phyloP scores from a whole-genome alignment of 1,140 invertebrate species.

The Asobara japonica region DNA sequence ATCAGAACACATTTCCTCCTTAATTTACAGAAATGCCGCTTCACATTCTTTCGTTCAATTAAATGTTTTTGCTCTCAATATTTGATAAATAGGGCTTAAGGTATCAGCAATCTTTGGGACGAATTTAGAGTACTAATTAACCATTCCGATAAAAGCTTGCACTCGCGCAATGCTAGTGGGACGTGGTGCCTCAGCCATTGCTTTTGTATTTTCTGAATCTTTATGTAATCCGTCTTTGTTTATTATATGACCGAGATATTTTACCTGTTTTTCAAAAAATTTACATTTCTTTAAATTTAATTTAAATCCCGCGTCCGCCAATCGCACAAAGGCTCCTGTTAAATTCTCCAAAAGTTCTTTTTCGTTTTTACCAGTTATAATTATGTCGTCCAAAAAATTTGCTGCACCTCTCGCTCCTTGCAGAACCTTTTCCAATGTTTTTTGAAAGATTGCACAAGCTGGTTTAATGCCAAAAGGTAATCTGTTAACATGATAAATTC shows the following conservation, averaged over 20 bases:
- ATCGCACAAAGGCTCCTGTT: constrained; percentile 41
- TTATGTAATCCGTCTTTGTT: constrained; percentile 49
- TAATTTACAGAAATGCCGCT: constrained; percentile 47
- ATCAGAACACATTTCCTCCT: constrained; percentile 42
- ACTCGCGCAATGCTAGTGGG: constrained; percentile 55
- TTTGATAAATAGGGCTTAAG: constrained; percentile 49
- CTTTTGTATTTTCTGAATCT: constrained; percentile 55
- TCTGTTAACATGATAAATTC: constrained; percentile 37
- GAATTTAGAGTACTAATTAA: constrained; percentile 64
- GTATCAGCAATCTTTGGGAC: constrained; percentile 44
- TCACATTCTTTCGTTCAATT: constrained; percentile 50
- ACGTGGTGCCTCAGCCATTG: constrained; percentile 47
- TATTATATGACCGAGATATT: constrained; percentile 57
- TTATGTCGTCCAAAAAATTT: constrained; percentile 49
- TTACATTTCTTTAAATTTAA: constrained; percentile 53
- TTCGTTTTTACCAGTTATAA: constrained; percentile 40
- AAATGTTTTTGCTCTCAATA: constrained; percentile 53
- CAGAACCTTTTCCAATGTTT: constrained; percentile 52
- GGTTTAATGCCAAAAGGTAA: constrained; percentile 34
- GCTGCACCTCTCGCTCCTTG: constrained; percentile 43
- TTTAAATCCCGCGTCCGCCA: constrained; percentile 42
- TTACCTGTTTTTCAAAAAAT: constrained; percentile 51
- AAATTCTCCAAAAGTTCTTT: constrained; percentile 46
- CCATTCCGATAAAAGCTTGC: constrained; percentile 61
- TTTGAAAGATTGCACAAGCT: constrained; percentile 44